phyloP scores from a whole-genome alignment of 2,113 vertebrate genomes.

The Martes martes region DNA sequence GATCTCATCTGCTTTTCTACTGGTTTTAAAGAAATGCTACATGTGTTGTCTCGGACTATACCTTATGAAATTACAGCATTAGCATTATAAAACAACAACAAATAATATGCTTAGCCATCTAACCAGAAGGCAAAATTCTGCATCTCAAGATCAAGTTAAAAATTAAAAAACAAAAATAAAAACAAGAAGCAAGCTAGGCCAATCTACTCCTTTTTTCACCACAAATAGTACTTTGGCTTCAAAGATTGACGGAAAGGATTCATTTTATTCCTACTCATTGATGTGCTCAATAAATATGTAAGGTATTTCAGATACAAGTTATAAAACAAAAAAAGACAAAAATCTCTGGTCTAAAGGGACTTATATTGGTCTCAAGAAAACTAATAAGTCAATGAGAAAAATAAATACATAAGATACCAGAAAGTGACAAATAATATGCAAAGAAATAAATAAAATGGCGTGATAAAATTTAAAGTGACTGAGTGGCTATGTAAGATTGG shows the following conservation, averaged over 20 bases:
- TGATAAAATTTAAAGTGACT: neutral
- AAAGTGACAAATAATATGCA: neutral
- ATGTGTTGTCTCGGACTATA: neutral
- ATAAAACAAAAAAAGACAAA: neutral
- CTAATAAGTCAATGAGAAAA: neutral
- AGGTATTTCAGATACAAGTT: neutral
- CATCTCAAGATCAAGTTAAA: neutral
- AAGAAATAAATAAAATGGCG: slow-evolving; percentile 14
- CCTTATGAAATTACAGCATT: neutral
- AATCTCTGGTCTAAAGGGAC: neutral
- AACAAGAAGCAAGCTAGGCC: neutral
- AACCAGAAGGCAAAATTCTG: neutral
- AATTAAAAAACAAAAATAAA: neutral
- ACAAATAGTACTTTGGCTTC: neutral
- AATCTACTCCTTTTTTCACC: neutral
- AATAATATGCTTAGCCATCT: slow-evolving; percentile 9
- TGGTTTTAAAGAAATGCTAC: slow-evolving; percentile 1
- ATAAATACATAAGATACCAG: neutral
- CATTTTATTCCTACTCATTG: neutral
- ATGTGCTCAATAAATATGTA: neutral
- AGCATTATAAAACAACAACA: neutral
- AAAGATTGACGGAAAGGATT: neutral
- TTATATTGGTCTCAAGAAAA: neutral
- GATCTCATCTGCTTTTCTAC: neutral
- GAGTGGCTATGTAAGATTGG: neutral